These are phyloP conservation scores for Halcyon badia DNA, from an alignment of 2,797 vertebrate species.

Conservation along the genomic window DNA sequence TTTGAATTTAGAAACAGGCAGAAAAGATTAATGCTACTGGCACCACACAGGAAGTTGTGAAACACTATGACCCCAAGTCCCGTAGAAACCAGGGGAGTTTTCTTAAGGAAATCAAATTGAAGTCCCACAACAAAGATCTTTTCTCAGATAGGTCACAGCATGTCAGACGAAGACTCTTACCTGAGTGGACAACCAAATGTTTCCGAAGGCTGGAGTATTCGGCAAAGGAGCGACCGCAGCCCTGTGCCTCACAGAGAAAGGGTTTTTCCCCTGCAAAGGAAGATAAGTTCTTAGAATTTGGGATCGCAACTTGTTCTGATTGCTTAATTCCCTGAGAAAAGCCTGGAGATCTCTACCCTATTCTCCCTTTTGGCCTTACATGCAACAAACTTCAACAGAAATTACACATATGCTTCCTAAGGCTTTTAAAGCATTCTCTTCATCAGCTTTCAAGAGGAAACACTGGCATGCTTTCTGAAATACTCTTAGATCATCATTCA, in stretches of 20 bases:
- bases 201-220: constrained; percentile 99
- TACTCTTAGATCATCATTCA: not conserved
- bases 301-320: not conserved
- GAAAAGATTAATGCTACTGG: not conserved
- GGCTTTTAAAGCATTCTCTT: not conserved
- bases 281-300: constrained; percentile 22
- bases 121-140: not conserved
- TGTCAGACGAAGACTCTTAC: constrained; percentile 77
- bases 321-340: not conserved
- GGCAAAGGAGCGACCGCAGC: constrained; percentile 96
- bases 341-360: not conserved
- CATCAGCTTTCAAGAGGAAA: not conserved
- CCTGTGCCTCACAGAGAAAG: constrained; percentile 95
- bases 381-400: not conserved
- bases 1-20: not conserved
- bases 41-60: not conserved
- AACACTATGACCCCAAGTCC: not conserved
- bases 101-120: not conserved
- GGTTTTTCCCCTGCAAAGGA: constrained; percentile 92
- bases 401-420: not conserved
- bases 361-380: not conserved
- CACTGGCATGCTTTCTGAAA: not conserved
- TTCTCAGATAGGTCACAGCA: not conserved
- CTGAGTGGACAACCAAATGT: constrained; percentile 98
- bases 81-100: not conserved